Base-by-base conservation (phyloP, 2,113 vertebrate species). In the Procapra przewalskii region DNA sequence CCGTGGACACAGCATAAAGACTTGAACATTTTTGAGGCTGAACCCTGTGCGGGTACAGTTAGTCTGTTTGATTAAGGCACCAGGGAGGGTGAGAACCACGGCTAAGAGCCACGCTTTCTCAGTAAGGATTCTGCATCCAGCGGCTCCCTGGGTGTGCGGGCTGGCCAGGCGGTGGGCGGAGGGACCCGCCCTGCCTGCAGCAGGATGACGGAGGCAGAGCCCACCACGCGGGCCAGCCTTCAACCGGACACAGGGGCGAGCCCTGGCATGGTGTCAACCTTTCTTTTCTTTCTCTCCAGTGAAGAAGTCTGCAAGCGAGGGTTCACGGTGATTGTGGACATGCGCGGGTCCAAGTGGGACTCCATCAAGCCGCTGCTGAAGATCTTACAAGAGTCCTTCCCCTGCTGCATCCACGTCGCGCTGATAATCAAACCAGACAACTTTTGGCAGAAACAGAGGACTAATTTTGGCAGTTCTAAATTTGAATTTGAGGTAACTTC, bases 391-490 rank as follows among this genome's bases (percentile, higher is more conserved):
- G 99, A 99, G 98, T 99, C 99, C 4, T 99, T 99, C 95, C 99
- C 99, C 0, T 99, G 99, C 98, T 99, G 99, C 98, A 99, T 99
- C 98, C 99, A 99, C 97, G 99, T 99, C 91, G 99, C 99, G 55
- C 99, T 99, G 98, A 99, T 99, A 98, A 99, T 99, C 99, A 99
- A 99, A 98, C 99, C 99, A 15, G 99, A 99, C 98, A 99, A 99
- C 99, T 99, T 99, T 98, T 99, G 99, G 99, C 99, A 99, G 98
- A 99, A 99, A 96, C 99, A 99, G 98, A 99, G 99, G 98, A 99
- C 99, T 96, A 99, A 99, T 98, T 99, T 99, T 71, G 99, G 99
- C 99, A 99, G 99, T 98, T 99, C 99, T 55, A 99, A 99, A 98
- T 99, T 99, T 98, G 99, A 99, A 98, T 99, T 99, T 98, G 99